Base-by-base conservation (phyloP, 2,113 vertebrate species). In the Saguinus imperator region DNA sequence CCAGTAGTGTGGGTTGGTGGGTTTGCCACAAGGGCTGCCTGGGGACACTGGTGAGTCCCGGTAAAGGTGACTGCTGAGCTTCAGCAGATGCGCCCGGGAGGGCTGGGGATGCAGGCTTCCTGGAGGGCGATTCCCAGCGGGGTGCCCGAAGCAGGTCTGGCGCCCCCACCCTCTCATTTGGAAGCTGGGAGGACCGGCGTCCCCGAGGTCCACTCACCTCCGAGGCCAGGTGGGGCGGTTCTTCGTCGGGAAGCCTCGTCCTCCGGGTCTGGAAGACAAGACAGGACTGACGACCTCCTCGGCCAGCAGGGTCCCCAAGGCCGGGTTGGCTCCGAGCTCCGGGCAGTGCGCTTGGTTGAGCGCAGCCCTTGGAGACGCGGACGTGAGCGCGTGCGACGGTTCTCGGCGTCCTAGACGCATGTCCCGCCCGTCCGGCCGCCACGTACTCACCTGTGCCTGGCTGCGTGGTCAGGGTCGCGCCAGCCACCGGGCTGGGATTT, bases 151-250 rank as follows among this genome's bases (percentile, higher is more conserved):
- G 6, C 70, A 17, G 61, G 81, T 40, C 45, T 21, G 61, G 48
- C 43, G 5, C 20, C 70, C 40, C 83, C 73, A 61, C 7, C 50
- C 73, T 55, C 66, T 25, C 3, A 11, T 29, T 20, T 13, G 45
- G 92, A 32, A 43, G 25, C 25, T 16, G 8, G n/a, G 43, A 32
- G n/a, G 82, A 18, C 40, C 11, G 0, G 87, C 10, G 83, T 82
- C 88, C 64, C n/a, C n/a, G n/a, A n/a, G n/a, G n/a, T n/a, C n/a
- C n/a, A n/a, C n/a, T n/a, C n/a, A n/a, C n/a, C n/a, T n/a, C 80
- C n/a, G 48, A 98, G 95, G 98, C 98, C 98, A 99, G 98, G 85
- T 81, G 96, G 88, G 98, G 97, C 58, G 96, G 90, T 37, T 95
- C 83, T 64, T 81, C 29, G 82, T 96, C 76, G 89, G 1, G 94